phyloP scores from a whole-genome alignment of 2,113 vertebrate genomes.

The Chunga burmeisteri region DNA sequence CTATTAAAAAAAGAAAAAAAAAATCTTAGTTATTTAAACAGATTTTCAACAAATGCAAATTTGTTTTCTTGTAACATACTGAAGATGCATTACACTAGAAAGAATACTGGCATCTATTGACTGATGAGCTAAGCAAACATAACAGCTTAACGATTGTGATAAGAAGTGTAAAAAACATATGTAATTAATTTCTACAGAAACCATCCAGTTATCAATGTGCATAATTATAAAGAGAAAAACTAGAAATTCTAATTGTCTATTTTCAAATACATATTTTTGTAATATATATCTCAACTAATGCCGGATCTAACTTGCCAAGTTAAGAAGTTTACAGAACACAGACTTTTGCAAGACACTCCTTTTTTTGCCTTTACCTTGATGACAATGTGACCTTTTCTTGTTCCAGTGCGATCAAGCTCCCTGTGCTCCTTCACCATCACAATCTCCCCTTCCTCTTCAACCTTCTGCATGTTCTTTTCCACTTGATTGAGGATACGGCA shows the following conservation, averaged over 20 bases:
- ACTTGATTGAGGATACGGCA: conserved; percentile 99
- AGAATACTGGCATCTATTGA: background rate
- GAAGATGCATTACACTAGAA: background rate
- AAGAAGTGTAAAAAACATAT: background rate
- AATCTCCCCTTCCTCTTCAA: conserved; percentile 98
- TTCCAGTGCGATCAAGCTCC: conserved; percentile 95
- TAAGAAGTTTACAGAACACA: background rate
- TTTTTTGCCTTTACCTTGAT: conserved; percentile 85
- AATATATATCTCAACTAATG: background rate
- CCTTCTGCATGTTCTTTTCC: conserved; percentile 99
- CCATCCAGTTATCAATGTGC: background rate
- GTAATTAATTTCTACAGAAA: background rate
- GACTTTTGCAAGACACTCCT: background rate
- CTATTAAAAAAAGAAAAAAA: conserved; percentile 63
- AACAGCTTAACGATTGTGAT: background rate
- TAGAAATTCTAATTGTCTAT: background rate
- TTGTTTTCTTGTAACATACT: background rate
- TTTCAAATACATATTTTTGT: background rate
- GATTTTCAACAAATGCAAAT: background rate
- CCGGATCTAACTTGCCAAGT: background rate
- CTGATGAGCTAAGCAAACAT: background rate
- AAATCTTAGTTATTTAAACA: background rate
- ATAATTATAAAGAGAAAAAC: background rate
- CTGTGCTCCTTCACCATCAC: conserved; percentile 99
- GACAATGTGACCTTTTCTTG: conserved; percentile 98